phyloP scores from a whole-genome alignment of 2,797 vertebrate genomes.

The Eutrigla gurnardus region DNA sequence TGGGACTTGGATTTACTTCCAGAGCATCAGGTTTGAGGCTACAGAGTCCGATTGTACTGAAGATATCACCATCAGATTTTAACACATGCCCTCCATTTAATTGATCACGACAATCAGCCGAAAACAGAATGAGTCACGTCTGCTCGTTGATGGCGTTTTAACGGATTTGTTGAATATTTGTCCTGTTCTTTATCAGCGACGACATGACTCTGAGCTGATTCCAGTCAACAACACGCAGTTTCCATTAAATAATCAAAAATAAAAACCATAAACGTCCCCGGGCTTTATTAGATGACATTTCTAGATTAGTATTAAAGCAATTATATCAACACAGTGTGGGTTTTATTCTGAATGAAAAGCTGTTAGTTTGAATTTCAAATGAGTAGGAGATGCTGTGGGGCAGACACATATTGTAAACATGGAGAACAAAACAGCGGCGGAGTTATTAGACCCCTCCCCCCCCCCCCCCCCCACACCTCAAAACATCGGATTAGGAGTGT shows the following conservation, averaged over 20 bases:
- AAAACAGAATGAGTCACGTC: not conserved
- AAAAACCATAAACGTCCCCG: constrained; percentile 45
- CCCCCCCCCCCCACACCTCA: no score
- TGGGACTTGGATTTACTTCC: not conserved
- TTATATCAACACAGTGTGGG: constrained; percentile 60
- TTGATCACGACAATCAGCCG: not conserved
- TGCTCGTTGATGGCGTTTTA: constrained; percentile 10
- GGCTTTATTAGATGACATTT: constrained; percentile 67
- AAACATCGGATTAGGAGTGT: constrained; percentile 55
- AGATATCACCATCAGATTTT: not conserved
- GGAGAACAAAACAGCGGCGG: constrained; percentile 51
- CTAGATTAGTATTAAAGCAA: constrained; percentile 75
- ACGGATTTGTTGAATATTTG: not conserved
- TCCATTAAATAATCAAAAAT: constrained; percentile 15
- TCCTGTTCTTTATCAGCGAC: constrained; percentile 27
- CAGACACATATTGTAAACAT: constrained; percentile 58
- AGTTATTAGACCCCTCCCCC: no score
- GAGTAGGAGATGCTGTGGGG: constrained; percentile 47
- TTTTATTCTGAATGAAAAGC: not conserved
- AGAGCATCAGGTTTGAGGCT: not conserved
- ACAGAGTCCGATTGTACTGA: not conserved
- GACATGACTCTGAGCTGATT: constrained; percentile 25
- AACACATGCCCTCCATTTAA: constrained; percentile 12
- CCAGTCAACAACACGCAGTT: constrained; percentile 41
- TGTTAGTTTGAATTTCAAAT: constrained; percentile 63